These are phyloP conservation scores for Caenorhabditis sp. DNA, from an alignment of 2,888 invertebrate genomes.

Conservation along the genomic window DNA sequence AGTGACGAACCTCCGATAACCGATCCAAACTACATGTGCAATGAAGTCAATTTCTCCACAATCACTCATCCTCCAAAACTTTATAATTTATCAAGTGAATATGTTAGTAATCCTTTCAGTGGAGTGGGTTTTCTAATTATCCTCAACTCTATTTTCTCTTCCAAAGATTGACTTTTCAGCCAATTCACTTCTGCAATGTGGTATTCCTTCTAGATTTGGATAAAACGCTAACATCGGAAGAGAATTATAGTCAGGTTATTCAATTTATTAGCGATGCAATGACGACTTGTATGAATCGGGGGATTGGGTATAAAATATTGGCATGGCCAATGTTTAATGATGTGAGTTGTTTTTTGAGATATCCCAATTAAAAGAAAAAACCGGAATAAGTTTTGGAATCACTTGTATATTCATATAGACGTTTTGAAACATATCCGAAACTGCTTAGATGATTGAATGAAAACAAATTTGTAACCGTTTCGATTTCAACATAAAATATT, in stretches of 20 bases:
- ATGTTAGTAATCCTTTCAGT: neutral
- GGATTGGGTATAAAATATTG: slow-evolving; percentile 44
- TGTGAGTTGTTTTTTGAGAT: neutral
- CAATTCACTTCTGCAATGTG: slow-evolving; percentile 42
- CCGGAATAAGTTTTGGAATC: no score
- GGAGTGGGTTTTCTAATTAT: no score
- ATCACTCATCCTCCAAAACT: slow-evolving; percentile 7
- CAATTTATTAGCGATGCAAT: slow-evolving; percentile 40
- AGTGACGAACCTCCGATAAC: slow-evolving; percentile 19
- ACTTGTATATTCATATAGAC: no score
- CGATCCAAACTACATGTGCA: slow-evolving; percentile 27
- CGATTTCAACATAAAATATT: no score
- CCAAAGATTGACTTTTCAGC: slow-evolving; percentile 7
- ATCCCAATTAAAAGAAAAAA: neutral
- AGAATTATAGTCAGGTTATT: slow-evolving; percentile 39
- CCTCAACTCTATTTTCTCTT: neutral
- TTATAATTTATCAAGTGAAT: slow-evolving; percentile 8
- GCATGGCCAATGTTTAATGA: slow-evolving; percentile 48
- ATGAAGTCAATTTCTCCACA: slow-evolving; percentile 16
- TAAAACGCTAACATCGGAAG: slow-evolving; percentile 32
- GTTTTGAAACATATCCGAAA: no score
- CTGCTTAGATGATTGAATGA: no score
- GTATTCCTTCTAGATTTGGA: slow-evolving; percentile 51
- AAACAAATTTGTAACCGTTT: no score
- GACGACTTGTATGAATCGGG: slow-evolving; percentile 41